Percentiles rank a stretch among this genome's conserved stretches.
These are phyloP conservation scores for Raja brachyura DNA, from an alignment of 2,113 vertebrate species.

Conservation along the genomic window DNA sequence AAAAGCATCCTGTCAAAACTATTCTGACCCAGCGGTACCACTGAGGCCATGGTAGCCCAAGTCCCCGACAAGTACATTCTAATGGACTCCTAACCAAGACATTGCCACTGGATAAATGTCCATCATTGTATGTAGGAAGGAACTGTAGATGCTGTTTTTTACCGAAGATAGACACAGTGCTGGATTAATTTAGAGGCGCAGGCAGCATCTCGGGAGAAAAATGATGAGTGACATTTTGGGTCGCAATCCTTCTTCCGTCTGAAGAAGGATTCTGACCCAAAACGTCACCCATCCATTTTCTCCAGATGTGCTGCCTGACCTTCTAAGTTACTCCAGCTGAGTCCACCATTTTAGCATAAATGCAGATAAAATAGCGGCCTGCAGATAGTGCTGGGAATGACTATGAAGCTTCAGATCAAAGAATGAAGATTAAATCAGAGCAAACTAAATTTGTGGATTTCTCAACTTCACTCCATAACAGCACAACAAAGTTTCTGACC, in stretches of 20 bases:
- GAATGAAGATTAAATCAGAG: neutral
- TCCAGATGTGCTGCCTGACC: too few species aligned
- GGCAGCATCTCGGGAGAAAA: too few species aligned
- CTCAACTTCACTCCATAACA: neutral
- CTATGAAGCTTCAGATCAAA: neutral
- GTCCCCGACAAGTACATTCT: neutral
- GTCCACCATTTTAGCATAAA: neutral
- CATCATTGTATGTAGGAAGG: too few species aligned
- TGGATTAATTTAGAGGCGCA: too few species aligned
- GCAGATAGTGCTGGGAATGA: neutral
- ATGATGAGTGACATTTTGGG: too few species aligned
- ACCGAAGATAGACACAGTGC: too few species aligned
- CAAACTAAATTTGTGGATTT: neutral
- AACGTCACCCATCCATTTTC: too few species aligned
- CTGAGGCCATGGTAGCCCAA: neutral
- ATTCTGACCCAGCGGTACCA: too few species aligned
- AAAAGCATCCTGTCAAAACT: neutral
- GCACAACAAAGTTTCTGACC: neutral
- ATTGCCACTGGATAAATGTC: neutral
- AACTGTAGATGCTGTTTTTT: too few species aligned
- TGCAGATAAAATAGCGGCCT: neutral
- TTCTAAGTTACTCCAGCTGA: too few species aligned
- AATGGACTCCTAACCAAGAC: neutral
- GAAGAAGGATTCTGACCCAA: too few species aligned
- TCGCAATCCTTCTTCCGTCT: too few species aligned